phyloP scores from a whole-genome alignment of 1,140 invertebrate species.

The Caenorhabditis latens region DNA sequence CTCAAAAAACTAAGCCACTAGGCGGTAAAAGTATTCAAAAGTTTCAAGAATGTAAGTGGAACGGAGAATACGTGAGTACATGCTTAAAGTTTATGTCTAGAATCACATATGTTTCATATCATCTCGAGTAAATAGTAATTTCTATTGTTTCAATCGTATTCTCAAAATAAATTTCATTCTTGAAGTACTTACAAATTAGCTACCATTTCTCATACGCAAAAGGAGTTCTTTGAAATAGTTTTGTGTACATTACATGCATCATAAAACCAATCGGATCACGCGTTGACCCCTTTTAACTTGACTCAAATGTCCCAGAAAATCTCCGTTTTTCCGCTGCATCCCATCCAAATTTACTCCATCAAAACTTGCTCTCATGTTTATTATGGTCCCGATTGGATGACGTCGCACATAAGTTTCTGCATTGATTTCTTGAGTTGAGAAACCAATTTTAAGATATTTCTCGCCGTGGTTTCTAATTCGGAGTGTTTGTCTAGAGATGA shows the following conservation, averaged over 20 bases:
- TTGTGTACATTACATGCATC: background rate
- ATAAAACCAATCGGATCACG: background rate
- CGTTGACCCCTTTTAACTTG: background rate
- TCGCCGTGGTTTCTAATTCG: conserved; percentile 47
- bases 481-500: conserved; percentile 54
- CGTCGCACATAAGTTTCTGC: background rate
- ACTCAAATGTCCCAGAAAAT: background rate
- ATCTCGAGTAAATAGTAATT: too few species aligned
- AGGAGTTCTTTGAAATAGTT: background rate
- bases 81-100: too few species aligned
- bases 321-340: too few species aligned
- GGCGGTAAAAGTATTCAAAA: too few species aligned
- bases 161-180: background rate
- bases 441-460: conserved; percentile 28
- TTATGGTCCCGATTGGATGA: background rate
- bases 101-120: too few species aligned
- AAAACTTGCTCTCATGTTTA: background rate
- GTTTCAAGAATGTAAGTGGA: too few species aligned
- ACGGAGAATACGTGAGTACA: too few species aligned
- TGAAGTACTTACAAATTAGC: background rate
- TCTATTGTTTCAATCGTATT: background rate
- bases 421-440: background rate
- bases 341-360: background rate
- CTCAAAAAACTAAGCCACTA: too few species aligned
- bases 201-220: background rate